A percentile compares a stretch with the other conserved stretches of the same genome.
These are phyloP conservation scores for Ariopsis seemanni DNA, from an alignment of 2,113 vertebrate genomes.

Conservation along the genomic window DNA sequence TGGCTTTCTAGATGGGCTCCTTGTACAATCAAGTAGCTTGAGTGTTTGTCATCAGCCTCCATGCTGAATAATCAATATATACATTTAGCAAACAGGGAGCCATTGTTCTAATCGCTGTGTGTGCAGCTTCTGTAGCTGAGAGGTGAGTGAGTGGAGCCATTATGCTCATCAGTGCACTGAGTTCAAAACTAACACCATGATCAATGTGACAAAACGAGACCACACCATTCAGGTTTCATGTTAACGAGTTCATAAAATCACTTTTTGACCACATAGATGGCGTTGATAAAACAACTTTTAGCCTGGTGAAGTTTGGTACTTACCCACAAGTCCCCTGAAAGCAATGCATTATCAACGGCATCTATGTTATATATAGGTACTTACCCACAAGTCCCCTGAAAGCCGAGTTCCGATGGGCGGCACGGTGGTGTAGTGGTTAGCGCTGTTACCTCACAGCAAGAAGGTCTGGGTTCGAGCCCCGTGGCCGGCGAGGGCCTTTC, in stretches of 20 bases:
- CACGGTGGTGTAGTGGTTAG: too few relatives aligned
- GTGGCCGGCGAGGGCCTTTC: too few relatives aligned
- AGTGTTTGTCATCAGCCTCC: background rate
- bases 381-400: too few relatives aligned
- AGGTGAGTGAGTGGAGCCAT: constrained; percentile 2
- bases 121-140: background rate
- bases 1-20: background rate
- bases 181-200: background rate
- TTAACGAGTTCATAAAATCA: background rate
- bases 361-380: too few relatives aligned
- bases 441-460: too few relatives aligned
- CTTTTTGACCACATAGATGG: background rate
- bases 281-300: too few relatives aligned
- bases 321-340: too few relatives aligned
- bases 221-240: background rate
- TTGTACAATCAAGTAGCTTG: background rate
- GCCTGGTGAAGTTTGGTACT: too few relatives aligned
- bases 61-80: background rate
- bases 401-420: too few relatives aligned
- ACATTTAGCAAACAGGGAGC: background rate
- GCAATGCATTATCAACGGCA: too few relatives aligned
- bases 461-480: too few relatives aligned
- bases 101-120: background rate
- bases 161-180: background rate
- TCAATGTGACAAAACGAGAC: background rate